A percentile compares a stretch with the other conserved stretches of the same genome.
Conservation (phyloP, 2,113 vertebrate genomes). For the Dunckerocampus dactyliophorus region DNA sequence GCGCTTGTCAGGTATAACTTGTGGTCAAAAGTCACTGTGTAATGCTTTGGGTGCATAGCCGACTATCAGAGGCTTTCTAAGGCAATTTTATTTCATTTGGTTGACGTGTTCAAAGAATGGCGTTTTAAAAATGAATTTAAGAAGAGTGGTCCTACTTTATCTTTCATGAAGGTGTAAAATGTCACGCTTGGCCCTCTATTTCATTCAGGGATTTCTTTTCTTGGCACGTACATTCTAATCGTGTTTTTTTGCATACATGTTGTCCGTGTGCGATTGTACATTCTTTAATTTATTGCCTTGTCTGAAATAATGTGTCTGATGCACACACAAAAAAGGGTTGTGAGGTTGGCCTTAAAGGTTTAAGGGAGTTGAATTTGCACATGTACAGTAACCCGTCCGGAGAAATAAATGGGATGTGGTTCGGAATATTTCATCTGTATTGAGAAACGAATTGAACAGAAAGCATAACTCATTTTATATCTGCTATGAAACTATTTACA, state of each 20-base stretch:
- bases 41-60: not conserved
- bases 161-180: constrained; percentile 19
- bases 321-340: constrained; percentile 26
- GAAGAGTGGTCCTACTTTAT: constrained; percentile 11
- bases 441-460: constrained; percentile 12
- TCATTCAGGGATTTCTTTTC: constrained; percentile 31
- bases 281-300: constrained; percentile 45
- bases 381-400: constrained; percentile 15
- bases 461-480: not conserved
- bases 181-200: constrained; percentile 15
- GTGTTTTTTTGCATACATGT: not conserved
- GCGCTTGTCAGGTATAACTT: constrained; percentile 5
- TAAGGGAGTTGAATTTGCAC: constrained; percentile 38
- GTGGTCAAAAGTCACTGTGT: not conserved
- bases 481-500: not conserved
- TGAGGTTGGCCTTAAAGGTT: constrained; percentile 1
- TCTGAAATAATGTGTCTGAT: constrained; percentile 18
- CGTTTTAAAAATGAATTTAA: not conserved
- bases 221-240: constrained; percentile 9
- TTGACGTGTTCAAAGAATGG: not conserved
- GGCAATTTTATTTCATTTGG: not conserved
- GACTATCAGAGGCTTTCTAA: not conserved
- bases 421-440: constrained; percentile 9
- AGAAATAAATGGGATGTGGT: not conserved
- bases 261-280: constrained; percentile 24